Percentiles rank a stretch among this genome's conserved stretches.
phyloP scores from a whole-genome alignment of 2,797 vertebrate species.

The Salarias fasciatus region DNA sequence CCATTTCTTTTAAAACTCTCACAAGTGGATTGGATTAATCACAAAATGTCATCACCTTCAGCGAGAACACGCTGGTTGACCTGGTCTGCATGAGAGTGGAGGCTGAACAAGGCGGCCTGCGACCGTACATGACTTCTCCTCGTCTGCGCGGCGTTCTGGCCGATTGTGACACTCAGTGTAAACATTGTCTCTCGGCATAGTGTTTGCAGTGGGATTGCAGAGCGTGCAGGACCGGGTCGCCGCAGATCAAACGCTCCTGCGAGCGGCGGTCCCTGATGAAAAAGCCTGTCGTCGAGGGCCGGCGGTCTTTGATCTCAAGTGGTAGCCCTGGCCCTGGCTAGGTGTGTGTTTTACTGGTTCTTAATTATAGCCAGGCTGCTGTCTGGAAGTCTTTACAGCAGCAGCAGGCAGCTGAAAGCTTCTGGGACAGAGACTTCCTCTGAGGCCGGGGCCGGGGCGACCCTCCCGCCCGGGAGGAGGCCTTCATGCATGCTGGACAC shows the following conservation, averaged over 20 bases:
- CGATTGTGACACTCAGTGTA: neutral
- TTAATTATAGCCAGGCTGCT: slow-evolving; percentile 80
- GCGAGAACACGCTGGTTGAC: no score
- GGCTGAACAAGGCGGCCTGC: no score
- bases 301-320: slow-evolving; percentile 78
- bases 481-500: no score
- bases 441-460: neutral
- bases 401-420: slow-evolving; percentile 55
- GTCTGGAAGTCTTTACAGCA: slow-evolving; percentile 78
- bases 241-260: slow-evolving; percentile 57
- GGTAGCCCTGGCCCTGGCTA: slow-evolving; percentile 59
- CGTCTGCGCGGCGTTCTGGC: no score
- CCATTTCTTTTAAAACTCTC: no score
- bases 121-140: no score
- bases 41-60: no score
- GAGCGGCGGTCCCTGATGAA: slow-evolving; percentile 58
- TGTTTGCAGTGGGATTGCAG: slow-evolving; percentile 27
- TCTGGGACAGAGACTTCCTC: slow-evolving; percentile 71
- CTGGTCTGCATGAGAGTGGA: no score
- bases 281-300: slow-evolving; percentile 55
- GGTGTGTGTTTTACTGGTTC: slow-evolving; percentile 80
- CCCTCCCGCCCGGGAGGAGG: no score
- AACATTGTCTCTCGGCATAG: neutral
- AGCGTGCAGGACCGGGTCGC: slow-evolving; percentile 9
- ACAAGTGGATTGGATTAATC: no score